These are phyloP conservation scores for Anoura caudifer DNA, from an alignment of 2,113 vertebrate species.

Conservation along the genomic window DNA sequence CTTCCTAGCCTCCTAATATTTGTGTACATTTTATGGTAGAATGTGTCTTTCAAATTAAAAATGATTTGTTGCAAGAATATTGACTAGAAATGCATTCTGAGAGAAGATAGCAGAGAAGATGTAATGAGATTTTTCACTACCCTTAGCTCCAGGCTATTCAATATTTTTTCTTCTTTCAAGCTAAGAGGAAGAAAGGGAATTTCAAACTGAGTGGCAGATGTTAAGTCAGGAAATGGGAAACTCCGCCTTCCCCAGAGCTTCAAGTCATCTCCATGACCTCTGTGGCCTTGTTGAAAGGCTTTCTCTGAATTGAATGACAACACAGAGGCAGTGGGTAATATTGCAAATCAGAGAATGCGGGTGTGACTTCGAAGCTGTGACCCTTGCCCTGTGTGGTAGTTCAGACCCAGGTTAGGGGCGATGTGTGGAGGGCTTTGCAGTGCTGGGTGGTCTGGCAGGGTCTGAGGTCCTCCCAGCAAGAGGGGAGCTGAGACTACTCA, in stretches of 20 bases:
- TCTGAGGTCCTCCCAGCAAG: not conserved
- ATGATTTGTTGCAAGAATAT: conserved; percentile 76
- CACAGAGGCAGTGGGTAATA: conserved; percentile 32
- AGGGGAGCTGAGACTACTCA: not conserved
- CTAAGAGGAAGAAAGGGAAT: conserved; percentile 58
- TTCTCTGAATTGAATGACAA: conserved; percentile 70
- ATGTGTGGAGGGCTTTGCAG: conserved; percentile 40
- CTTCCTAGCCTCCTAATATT: conserved; percentile 60
- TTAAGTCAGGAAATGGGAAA: conserved; percentile 74
- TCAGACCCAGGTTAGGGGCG: conserved; percentile 55
- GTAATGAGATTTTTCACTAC: conserved; percentile 74
- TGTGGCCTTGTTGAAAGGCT: conserved; percentile 70
- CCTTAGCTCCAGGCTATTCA: conserved; percentile 67
- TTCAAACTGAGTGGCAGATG: conserved; percentile 74
- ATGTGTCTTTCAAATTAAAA: conserved; percentile 75
- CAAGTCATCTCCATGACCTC: conserved; percentile 65
- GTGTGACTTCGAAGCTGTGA: conserved; percentile 49
- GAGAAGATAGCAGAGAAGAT: conserved; percentile 64
- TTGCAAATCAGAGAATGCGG: conserved; percentile 62
- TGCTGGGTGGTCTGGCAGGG: conserved; percentile 45
- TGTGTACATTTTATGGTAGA: conserved; percentile 68
- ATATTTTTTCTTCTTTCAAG: conserved; percentile 72
- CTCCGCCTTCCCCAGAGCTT: conserved; percentile 53
- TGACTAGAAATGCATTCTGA: conserved; percentile 70
- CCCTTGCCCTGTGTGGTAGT: conserved; percentile 60